Evolutionary conservation across 1,140 invertebrate species (phyloP), one percentile per base, ranked within the genome.

Genomic region (Saxidomus purpurata): DNA sequence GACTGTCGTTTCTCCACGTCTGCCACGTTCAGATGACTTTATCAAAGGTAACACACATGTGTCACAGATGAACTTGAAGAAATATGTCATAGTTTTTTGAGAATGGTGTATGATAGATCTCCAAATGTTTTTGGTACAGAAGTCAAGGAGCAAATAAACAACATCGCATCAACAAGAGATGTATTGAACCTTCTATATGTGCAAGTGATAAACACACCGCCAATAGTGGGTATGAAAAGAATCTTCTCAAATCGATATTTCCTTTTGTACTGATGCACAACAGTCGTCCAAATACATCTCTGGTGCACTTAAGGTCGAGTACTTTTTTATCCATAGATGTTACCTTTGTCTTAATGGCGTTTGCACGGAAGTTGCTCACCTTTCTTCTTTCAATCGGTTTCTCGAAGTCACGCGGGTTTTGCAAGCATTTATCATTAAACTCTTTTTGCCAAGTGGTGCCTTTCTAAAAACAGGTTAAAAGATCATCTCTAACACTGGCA

Each of bases 201-300:
- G 22, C 77, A 22, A 80, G 25, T 6, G 77, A 55, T 19, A 82
- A 28, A 15, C 34, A 55, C 22, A 82, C 80, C 19, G 52, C 19
- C 6, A 52, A 11, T 28, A 82, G 55, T 49, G 80, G 52, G 38
- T 38, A 82, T 47, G n/a, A 38, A 22, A 82, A 82, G 15, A 82
- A 19, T 36, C 52, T 25, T 52, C 40, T 25, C 25, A 82, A 17
- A 63, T 82, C 59, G 19, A 82, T 36, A 34, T 82, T 38, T 22
- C 22, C 22, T 82, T 34, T 36, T 11, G 80, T n/a, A n/a, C 43
- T 52, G 0, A 82, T 19, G 38, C 3, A 82, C 28, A 67, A 36
- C 25, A 82, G 38, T 38, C 80, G 17, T 15, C 80, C 80, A 82
- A 82, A 55, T 19, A 82, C 11, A 63, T 82, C 80, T 82, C 31